Conservation (phyloP, 2,113 vertebrate species). For the Lycocorax pyrrhopterus region DNA sequence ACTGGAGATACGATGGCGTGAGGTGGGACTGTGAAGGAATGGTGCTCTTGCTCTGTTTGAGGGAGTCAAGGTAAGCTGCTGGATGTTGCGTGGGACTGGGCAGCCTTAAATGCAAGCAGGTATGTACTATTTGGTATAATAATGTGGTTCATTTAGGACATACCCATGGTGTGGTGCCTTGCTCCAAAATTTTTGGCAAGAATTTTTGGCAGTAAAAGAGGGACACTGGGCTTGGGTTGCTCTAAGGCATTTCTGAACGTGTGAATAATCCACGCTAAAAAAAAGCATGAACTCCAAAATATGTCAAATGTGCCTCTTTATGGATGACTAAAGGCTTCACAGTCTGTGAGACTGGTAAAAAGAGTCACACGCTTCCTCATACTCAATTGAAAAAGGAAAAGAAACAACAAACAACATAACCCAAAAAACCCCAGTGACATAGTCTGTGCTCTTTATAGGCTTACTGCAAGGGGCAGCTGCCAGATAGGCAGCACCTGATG, state of each 20-base stretch:
- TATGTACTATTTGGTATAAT: background rate
- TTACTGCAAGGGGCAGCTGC: background rate
- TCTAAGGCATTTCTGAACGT: background rate
- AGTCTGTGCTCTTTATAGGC: background rate
- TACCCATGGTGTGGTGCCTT: background rate
- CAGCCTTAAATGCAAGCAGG: background rate
- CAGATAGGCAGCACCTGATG: rapidly evolving
- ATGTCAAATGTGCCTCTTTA: background rate
- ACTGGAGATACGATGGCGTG: background rate
- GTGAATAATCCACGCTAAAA: background rate
- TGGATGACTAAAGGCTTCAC: background rate
- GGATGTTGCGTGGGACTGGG: background rate
- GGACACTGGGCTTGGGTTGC: background rate
- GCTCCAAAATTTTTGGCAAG: background rate
- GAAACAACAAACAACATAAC: background rate
- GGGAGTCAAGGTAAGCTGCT: background rate
- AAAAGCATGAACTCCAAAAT: background rate
- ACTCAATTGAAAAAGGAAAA: background rate
- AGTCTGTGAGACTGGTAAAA: background rate
- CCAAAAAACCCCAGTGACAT: rapidly evolving
- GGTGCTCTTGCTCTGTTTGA: background rate
- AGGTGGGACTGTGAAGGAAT: background rate
- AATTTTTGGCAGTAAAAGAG: background rate
- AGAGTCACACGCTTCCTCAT: background rate
- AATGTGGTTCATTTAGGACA: background rate